Conservation (phyloP, 2,888 invertebrate genomes). For the Phorcus lineatus region DNA sequence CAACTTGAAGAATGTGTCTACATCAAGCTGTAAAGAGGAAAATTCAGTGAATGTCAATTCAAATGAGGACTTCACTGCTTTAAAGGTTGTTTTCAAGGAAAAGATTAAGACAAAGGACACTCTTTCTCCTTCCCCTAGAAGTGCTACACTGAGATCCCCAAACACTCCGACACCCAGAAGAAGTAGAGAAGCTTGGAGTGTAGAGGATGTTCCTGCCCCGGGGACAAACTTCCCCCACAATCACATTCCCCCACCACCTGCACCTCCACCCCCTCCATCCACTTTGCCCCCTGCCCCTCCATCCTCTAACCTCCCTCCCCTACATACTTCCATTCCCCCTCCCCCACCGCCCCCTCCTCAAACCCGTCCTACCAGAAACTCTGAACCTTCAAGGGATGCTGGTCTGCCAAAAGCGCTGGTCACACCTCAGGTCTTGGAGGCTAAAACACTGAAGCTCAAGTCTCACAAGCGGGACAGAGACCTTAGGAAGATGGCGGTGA, state of each 20-base stretch:
- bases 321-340: slow-evolving; percentile 16
- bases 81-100: no score
- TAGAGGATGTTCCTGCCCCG: slow-evolving; percentile 11
- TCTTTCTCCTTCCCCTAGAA: neutral
- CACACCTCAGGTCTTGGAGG: slow-evolving; percentile 20
- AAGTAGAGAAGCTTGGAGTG: slow-evolving; percentile 18
- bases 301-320: slow-evolving; percentile 16
- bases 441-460: neutral
- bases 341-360: neutral
- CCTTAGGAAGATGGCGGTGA: neutral
- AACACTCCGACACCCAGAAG: neutral
- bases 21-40: no score
- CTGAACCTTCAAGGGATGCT: neutral
- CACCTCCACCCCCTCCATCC: slow-evolving; percentile 49
- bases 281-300: slow-evolving; percentile 43
- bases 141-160: neutral
- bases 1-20: no score
- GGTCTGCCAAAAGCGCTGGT: neutral
- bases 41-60: no score
- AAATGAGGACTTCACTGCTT: no score
- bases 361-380: neutral
- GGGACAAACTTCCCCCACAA: neutral
- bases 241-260: slow-evolving; percentile 38
- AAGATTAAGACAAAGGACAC: neutral
- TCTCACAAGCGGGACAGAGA: neutral